Evolutionary conservation across 2,888 invertebrate species (phyloP).

Genomic region (Drosophila mettleri): DNA sequence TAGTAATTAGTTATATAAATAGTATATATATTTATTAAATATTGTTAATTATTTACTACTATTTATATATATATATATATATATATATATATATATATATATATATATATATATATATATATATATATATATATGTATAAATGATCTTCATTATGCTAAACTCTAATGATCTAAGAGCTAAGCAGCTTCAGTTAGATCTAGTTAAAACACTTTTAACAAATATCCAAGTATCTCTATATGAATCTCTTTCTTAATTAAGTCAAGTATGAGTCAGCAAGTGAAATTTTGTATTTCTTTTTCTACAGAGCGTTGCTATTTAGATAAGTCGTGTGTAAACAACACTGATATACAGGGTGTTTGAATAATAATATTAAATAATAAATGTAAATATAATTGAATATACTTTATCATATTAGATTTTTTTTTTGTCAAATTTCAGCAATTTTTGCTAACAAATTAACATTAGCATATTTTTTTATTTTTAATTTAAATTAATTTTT

Average conservation of each 20-base stretch:
- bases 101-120: too few relatives aligned
- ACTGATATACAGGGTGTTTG: constrained; percentile 23
- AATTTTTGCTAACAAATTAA: not conserved
- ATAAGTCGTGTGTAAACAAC: constrained; percentile 14
- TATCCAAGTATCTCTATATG: not conserved
- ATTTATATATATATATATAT: too few relatives aligned
- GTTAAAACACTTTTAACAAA: constrained; percentile 17
- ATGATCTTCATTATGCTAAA: too few relatives aligned
- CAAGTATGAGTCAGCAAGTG: constrained; percentile 12
- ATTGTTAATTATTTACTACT: too few relatives aligned
- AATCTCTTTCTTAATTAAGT: constrained; percentile 1
- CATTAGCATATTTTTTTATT: not conserved
- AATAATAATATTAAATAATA: too few relatives aligned
- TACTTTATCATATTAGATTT: not conserved
- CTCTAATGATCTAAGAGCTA: too few relatives aligned
- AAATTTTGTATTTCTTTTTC: not conserved
- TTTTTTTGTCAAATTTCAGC: not conserved
- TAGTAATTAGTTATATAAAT: too few relatives aligned
- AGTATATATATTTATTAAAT: too few relatives aligned
- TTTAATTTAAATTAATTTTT: not conserved
- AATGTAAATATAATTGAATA: not conserved
- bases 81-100: too few relatives aligned
- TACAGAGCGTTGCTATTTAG: constrained; percentile 10
- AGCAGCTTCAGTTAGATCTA: constrained; percentile 24
- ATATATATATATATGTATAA: too few relatives aligned